Percentiles rank a stretch among this genome's conserved stretches.
phyloP scores from a whole-genome alignment of 2,113 vertebrate species.

The Promerops cafer region DNA sequence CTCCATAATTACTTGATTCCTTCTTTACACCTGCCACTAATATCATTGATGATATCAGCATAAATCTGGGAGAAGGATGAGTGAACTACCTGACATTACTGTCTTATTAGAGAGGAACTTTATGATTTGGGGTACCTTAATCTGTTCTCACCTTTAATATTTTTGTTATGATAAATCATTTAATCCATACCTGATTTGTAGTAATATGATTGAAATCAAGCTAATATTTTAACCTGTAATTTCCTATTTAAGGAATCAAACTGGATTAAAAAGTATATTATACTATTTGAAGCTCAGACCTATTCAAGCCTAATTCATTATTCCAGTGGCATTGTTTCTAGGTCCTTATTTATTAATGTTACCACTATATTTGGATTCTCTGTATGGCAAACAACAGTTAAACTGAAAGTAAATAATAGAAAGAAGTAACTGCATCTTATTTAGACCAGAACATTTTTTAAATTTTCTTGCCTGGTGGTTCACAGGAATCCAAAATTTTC shows the following conservation, averaged over 20 bases:
- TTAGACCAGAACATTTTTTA: not conserved
- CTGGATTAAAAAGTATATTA: not conserved
- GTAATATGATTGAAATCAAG: not conserved
- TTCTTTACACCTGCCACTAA: not conserved
- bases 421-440: not conserved
- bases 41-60: not conserved
- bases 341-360: not conserved
- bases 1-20: not conserved
- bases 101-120: not conserved
- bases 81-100: not conserved
- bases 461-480: not conserved
- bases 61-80: not conserved
- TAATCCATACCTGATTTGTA: not conserved
- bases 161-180: not conserved
- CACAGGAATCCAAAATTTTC: not conserved
- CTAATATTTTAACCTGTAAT: not conserved
- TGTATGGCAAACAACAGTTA: not conserved
- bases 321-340: not conserved
- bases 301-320: not conserved
- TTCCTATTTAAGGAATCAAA: not conserved
- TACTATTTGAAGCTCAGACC: not conserved
- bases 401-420: not conserved
- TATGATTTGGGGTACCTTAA: rapidly evolving
- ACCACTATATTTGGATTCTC: not conserved
- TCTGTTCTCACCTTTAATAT: not conserved